Percentiles rank a stretch among this genome's conserved stretches.
phyloP scores from a whole-genome alignment of 2,888 invertebrate genomes.

The Ectobius pallidus region DNA sequence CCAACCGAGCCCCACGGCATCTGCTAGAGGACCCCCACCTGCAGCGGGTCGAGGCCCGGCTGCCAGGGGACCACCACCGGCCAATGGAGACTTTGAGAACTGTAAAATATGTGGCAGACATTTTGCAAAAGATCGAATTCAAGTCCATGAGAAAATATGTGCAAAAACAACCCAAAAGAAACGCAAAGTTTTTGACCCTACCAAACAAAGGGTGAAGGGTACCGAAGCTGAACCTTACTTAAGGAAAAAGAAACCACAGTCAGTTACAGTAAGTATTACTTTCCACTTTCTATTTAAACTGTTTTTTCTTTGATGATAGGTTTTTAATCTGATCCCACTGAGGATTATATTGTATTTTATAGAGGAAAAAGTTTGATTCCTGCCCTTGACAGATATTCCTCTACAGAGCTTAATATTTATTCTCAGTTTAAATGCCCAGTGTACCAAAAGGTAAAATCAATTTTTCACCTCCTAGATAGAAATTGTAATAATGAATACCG shows the following conservation, averaged over 20 bases:
- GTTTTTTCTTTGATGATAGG: too few species aligned
- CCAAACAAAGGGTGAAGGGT: slow-evolving; percentile 87
- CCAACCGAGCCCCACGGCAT: not conserved
- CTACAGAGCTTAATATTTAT: too few species aligned
- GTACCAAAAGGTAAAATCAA: too few species aligned
- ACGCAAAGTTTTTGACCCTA: slow-evolving; percentile 89
- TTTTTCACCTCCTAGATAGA: too few species aligned
- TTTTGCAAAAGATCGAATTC: slow-evolving; percentile 81
- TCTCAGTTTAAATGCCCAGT: too few species aligned
- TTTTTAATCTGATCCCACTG: too few species aligned
- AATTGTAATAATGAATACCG: too few species aligned
- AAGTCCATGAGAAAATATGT: slow-evolving; percentile 86
- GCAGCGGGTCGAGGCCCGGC: not conserved
- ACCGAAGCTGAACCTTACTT: slow-evolving; percentile 86
- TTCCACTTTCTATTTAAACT: too few species aligned
- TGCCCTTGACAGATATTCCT: too few species aligned
- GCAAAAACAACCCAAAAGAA: slow-evolving; percentile 77
- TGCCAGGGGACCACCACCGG: not conserved
- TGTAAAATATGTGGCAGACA: slow-evolving; percentile 80
- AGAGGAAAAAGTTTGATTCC: too few species aligned
- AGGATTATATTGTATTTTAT: too few species aligned
- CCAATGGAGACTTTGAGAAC: slow-evolving; percentile 55
- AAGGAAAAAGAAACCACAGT: slow-evolving; percentile 52
- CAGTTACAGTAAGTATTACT: slow-evolving; percentile 14
- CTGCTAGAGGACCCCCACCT: not conserved